Conservation (phyloP, 2,888 invertebrate genomes). For the Carabus problematicus region DNA sequence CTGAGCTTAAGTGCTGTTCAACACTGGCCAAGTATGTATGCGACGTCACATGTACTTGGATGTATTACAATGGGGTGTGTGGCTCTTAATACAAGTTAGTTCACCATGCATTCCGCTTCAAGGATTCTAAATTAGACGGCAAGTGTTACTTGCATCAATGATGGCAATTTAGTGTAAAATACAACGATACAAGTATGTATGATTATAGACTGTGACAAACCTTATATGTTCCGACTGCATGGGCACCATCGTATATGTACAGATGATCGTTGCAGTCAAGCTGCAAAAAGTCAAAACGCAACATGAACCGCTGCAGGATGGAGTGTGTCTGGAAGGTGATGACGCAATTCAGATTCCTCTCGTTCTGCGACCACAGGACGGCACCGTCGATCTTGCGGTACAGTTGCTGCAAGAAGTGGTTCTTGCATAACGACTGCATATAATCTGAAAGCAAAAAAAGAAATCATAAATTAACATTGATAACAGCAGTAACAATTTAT, state of each 20-base stretch:
- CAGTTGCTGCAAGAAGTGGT: slow-evolving; percentile 85
- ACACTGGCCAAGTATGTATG: too few relatives aligned
- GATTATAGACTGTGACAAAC: slow-evolving; percentile 58
- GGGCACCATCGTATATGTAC: slow-evolving; percentile 91
- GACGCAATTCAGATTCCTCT: slow-evolving; percentile 88
- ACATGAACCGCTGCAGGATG: slow-evolving; percentile 92
- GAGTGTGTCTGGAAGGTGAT: slow-evolving; percentile 95
- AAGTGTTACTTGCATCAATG: too few relatives aligned
- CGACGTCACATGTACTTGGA: too few relatives aligned
- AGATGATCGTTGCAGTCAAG: slow-evolving; percentile 94
- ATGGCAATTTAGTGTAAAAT: too few relatives aligned
- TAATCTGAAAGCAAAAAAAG: slow-evolving; percentile 71
- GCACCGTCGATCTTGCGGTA: slow-evolving; percentile 93
- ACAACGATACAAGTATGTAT: background rate
- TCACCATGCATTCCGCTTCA: too few relatives aligned
- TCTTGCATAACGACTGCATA: slow-evolving; percentile 89
- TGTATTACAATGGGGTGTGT: too few relatives aligned
- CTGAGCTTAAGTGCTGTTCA: too few relatives aligned
- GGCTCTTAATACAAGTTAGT: too few relatives aligned
- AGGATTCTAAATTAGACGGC: too few relatives aligned
- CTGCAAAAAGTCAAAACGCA: slow-evolving; percentile 89
- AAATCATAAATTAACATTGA: too few relatives aligned
- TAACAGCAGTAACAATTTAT: too few relatives aligned
- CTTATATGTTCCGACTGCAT: slow-evolving; percentile 87
- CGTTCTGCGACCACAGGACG: slow-evolving; percentile 88